These are phyloP conservation scores for Isurus oxyrinchus DNA, from an alignment of 2,113 vertebrate genomes.

Conservation along the genomic window DNA sequence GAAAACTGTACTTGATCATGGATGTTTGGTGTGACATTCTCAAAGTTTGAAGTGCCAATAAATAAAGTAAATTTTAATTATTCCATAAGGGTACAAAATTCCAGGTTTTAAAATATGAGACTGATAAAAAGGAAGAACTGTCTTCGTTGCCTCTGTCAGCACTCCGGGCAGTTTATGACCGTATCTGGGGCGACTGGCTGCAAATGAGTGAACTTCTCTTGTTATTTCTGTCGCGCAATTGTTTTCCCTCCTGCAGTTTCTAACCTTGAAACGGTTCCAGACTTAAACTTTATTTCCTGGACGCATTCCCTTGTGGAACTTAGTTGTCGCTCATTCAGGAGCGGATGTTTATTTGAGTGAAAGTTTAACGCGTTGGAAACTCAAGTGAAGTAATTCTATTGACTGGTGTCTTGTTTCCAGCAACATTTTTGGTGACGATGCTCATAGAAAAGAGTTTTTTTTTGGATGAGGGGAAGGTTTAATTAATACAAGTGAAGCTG, in stretches of 20 bases:
- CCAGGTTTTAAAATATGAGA: background rate
- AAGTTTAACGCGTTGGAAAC: background rate
- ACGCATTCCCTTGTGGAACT: background rate
- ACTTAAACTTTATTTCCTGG: background rate
- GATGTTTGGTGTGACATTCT: background rate
- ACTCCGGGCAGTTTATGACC: background rate
- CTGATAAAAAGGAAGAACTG: background rate
- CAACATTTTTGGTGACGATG: too few species aligned
- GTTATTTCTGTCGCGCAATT: background rate
- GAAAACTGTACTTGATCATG: slow-evolving; percentile 21
- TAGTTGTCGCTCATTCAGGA: background rate
- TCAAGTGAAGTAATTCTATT: background rate
- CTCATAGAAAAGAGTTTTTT: background rate
- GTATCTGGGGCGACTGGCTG: background rate
- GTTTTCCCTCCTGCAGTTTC: slow-evolving; percentile 12
- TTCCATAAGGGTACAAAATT: background rate
- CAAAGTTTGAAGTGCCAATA: background rate
- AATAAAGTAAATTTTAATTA: background rate
- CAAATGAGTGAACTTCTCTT: slow-evolving; percentile 13
- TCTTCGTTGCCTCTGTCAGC: too few species aligned
- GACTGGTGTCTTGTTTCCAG: background rate
- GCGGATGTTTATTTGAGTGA: background rate
- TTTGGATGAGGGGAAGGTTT: background rate
- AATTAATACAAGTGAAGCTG: background rate
- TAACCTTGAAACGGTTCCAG: slow-evolving; percentile 23